Evolutionary conservation across 2,113 vertebrate genomes (phyloP).

Genomic region (Amblyornis subalaris): DNA sequence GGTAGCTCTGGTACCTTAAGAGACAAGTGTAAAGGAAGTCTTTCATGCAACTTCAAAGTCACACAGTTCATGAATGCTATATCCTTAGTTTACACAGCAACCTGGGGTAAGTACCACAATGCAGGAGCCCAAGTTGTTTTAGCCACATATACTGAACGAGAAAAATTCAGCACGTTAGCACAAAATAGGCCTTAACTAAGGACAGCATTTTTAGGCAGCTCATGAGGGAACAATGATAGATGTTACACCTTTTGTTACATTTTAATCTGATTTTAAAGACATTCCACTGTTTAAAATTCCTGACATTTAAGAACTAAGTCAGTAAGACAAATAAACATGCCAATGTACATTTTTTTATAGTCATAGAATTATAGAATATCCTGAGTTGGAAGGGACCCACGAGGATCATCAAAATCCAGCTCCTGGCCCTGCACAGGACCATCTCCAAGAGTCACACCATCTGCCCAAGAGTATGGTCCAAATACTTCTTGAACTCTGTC

Average conservation of each 20-base stretch:
- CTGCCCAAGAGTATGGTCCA: not conserved
- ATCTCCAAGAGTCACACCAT: not conserved
- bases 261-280: not conserved
- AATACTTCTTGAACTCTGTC: not conserved
- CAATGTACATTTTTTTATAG: not conserved
- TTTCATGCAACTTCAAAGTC: not conserved
- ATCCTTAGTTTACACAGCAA: not conserved
- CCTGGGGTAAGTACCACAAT: not conserved
- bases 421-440: not conserved
- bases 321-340: not conserved
- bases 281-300: not conserved
- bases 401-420: not conserved
- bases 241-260: not conserved
- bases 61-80: not conserved
- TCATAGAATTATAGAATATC: not conserved
- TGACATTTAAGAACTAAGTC: not conserved
- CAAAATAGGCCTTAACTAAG: not conserved
- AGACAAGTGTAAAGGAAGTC: not conserved
- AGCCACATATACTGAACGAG: not conserved
- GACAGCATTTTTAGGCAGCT: not conserved
- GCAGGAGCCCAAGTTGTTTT: not conserved
- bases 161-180: not conserved
- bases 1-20: not conserved
- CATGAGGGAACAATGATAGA: not conserved
- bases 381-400: not conserved